phyloP scores from a whole-genome alignment of 2,888 invertebrate genomes.

The Zelleria hepariella region DNA sequence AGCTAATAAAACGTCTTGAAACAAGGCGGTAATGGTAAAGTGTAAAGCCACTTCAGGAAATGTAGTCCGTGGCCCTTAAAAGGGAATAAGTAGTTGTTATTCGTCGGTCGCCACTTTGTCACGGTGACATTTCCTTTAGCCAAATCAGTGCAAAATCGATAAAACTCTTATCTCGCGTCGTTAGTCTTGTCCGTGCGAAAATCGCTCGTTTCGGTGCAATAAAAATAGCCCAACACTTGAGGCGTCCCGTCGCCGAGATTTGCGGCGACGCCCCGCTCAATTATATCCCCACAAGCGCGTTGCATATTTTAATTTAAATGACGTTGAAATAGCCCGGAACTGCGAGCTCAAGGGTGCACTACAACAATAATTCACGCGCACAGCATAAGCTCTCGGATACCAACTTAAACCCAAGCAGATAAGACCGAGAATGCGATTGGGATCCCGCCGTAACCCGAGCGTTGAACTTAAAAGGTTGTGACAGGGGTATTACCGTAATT shows the following conservation, averaged over 20 bases:
- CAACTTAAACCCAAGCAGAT: slow-evolving; percentile 33
- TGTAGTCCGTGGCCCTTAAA: not conserved
- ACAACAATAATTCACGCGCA: slow-evolving; percentile 46
- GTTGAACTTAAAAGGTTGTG: slow-evolving; percentile 68
- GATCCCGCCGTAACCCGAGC: slow-evolving; percentile 39
- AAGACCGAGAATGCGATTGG: slow-evolving; percentile 34
- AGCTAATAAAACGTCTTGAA: not conserved
- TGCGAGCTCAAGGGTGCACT: slow-evolving; percentile 43
- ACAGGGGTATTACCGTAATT: slow-evolving; percentile 63
- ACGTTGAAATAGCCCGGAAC: slow-evolving; percentile 62
- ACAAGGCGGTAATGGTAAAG: not conserved
- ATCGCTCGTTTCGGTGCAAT: slow-evolving; percentile 16
- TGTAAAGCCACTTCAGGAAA: not conserved
- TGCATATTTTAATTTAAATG: slow-evolving; percentile 52
- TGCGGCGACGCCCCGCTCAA: slow-evolving; percentile 32
- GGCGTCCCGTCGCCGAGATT: slow-evolving; percentile 26
- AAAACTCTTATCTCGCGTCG: slow-evolving; percentile 15
- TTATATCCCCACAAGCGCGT: slow-evolving; percentile 37
- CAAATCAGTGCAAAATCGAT: slow-evolving; percentile 23
- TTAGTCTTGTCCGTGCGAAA: slow-evolving; percentile 12
- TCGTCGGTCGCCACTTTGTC: not conserved
- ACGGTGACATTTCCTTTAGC: slow-evolving; percentile 18
- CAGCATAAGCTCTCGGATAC: slow-evolving; percentile 34
- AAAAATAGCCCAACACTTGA: not conserved
- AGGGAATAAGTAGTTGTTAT: not conserved